Evolutionary conservation across 2,888 invertebrate genomes (phyloP).

Genomic region (Colostygia pectinataria): DNA sequence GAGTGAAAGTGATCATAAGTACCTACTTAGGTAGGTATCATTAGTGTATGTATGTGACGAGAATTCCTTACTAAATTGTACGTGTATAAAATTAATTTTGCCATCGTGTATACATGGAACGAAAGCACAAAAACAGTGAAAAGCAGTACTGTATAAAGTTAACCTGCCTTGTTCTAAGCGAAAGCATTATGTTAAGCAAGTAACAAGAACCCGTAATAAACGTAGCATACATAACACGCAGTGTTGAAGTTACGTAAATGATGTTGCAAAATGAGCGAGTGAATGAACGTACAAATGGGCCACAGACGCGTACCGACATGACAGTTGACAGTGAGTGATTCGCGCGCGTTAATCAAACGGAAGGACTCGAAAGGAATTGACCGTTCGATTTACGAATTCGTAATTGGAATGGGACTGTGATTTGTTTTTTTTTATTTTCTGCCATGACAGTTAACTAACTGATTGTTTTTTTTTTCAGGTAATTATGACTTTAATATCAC

Average conservation of each 20-base stretch:
- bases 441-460: too few relatives aligned
- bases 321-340: constrained; percentile 65
- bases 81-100: too few relatives aligned
- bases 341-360: constrained; percentile 48
- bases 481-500: too few relatives aligned
- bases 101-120: too few relatives aligned
- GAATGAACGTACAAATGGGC: constrained; percentile 58
- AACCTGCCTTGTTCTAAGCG: background rate
- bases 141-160: too few relatives aligned
- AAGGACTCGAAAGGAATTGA: constrained; percentile 48
- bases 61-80: too few relatives aligned
- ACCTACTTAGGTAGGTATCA: too few relatives aligned
- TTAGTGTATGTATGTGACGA: too few relatives aligned
- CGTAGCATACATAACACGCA: constrained; percentile 1
- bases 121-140: too few relatives aligned
- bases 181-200: constrained; percentile 2
- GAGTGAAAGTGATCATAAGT: too few relatives aligned
- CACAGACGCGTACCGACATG: constrained; percentile 53
- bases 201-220: constrained; percentile 1
- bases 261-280: constrained; percentile 58
- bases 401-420: constrained; percentile 31
- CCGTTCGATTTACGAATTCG: constrained; percentile 34
- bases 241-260: constrained; percentile 35
- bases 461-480: too few relatives aligned
- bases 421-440: constrained; percentile 23